phyloP scores from a whole-genome alignment of 2,113 vertebrate species.

The Colistium nudipinnis region DNA sequence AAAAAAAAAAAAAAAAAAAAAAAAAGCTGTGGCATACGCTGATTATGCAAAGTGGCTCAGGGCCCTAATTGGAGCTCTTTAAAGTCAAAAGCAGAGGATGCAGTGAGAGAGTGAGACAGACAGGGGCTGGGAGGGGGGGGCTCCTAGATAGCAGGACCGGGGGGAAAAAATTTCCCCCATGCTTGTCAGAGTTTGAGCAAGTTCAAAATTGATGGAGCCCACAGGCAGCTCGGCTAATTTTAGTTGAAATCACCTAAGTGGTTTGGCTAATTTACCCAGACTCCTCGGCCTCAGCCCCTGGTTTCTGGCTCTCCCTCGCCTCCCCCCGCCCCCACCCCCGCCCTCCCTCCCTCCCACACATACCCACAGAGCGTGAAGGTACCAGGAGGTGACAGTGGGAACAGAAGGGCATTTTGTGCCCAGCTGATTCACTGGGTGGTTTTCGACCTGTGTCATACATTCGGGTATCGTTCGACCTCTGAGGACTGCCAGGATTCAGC shows the following conservation, averaged over 20 bases:
- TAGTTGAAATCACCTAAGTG: conserved; percentile 83
- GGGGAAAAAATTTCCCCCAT: conserved; percentile 74
- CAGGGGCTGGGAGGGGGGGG: too few relatives aligned
- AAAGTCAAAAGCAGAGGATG: conserved; percentile 48
- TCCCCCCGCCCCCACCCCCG: conserved; percentile 52
- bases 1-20: neutral
- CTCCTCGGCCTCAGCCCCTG: conserved; percentile 75
- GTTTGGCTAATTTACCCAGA: conserved; percentile 85
- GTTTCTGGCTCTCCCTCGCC: conserved; percentile 62
- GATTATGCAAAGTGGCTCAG: conserved; percentile 29
- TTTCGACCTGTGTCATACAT: conserved; percentile 72
- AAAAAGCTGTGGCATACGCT: conserved; percentile 2
- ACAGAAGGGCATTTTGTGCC: conserved; percentile 85
- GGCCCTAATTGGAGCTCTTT: conserved; percentile 59
- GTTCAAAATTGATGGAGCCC: conserved; percentile 81
- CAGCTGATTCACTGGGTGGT: conserved; percentile 77
- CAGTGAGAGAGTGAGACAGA: conserved; percentile 39
- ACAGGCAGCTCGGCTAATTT: conserved; percentile 82
- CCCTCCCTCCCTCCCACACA: conserved; percentile 69
- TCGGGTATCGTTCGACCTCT: conserved; percentile 71
- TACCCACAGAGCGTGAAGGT: conserved; percentile 79
- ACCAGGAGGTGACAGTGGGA: conserved; percentile 80
- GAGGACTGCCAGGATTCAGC: conserved; percentile 43
- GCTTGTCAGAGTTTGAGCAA: conserved; percentile 83
- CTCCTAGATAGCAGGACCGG: conserved; percentile 61